phyloP scores from a whole-genome alignment of 1,140 invertebrate species.

The Dreissena polymorpha region DNA sequence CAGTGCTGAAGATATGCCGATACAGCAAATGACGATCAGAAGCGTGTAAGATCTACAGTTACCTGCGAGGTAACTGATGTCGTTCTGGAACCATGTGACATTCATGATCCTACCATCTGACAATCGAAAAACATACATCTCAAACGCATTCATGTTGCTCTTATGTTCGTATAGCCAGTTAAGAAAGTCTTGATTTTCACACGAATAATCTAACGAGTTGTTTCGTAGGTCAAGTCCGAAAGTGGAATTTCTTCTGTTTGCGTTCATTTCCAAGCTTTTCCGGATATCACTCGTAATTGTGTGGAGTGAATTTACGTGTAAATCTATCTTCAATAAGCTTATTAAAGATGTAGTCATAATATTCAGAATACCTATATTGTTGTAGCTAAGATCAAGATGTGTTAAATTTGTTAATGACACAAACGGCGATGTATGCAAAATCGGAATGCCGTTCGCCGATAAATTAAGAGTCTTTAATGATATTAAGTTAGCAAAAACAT shows the following conservation, averaged over 20 bases:
- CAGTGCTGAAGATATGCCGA: constrained; percentile 6
- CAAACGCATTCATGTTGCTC: not conserved
- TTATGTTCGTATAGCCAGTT: constrained; percentile 16
- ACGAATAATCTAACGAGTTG: constrained; percentile 24
- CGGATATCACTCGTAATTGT: not conserved
- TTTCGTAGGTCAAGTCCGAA: constrained; percentile 32
- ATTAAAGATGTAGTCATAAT: not conserved
- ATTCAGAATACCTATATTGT: constrained; percentile 7
- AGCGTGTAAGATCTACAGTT: constrained; percentile 3
- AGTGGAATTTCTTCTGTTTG: not conserved
- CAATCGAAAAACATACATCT: constrained; percentile 3
- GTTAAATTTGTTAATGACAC: not conserved
- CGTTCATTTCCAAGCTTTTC: not conserved
- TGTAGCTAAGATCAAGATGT: constrained; percentile 23
- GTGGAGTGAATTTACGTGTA: constrained; percentile 12
- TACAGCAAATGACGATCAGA: constrained; percentile 1
- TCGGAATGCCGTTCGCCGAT: constrained; percentile 11
- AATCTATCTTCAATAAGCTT: constrained; percentile 7
- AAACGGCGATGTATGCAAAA: not conserved
- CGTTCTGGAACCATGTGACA: not conserved
- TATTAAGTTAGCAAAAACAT: not conserved
- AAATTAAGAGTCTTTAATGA: constrained; percentile 14
- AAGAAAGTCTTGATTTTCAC: constrained; percentile 19
- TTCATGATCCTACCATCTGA: not conserved
- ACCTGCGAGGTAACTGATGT: not conserved